A percentile compares a stretch with the other conserved stretches of the same genome.
These are phyloP conservation scores for Timandra comae DNA, from an alignment of 2,888 invertebrate genomes.

Conservation along the genomic window DNA sequence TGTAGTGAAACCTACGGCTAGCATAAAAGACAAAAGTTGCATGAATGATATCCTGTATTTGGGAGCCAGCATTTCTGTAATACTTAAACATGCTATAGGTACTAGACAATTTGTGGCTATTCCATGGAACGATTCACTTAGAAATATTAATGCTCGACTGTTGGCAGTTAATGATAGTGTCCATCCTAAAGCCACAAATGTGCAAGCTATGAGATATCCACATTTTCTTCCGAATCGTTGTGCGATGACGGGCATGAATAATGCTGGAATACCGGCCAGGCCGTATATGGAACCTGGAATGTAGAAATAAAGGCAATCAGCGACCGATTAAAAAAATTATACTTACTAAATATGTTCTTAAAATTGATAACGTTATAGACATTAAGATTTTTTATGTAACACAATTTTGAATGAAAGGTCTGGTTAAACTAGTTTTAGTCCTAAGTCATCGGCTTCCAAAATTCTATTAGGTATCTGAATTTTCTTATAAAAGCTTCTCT, in stretches of 20 bases:
- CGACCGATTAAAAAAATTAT: no score
- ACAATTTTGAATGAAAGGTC: no score
- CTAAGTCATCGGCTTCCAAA: no score
- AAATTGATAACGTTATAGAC: no score
- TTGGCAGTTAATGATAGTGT: constrained; percentile 6
- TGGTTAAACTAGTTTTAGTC: no score
- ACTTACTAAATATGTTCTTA: no score
- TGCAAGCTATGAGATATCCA: constrained; percentile 10
- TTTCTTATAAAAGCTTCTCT: no score
- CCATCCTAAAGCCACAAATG: constrained; percentile 12
- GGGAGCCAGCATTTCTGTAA: constrained; percentile 15
- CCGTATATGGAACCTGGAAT: constrained; percentile 9
- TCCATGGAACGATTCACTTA: constrained; percentile 15
- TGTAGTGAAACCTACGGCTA: constrained; percentile 10
- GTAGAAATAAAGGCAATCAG: no score
- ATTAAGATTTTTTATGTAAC: no score
- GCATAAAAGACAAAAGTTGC: constrained; percentile 8
- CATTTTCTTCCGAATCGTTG: constrained; percentile 11
- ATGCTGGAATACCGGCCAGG: constrained; percentile 11
- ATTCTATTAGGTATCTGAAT: no score
- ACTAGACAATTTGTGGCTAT: constrained; percentile 13
- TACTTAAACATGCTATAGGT: constrained; percentile 8
- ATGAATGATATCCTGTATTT: constrained; percentile 13
- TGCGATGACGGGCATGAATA: constrained; percentile 10
- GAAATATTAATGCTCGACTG: constrained; percentile 5